These are phyloP conservation scores for Hyposmocoma kahamanoa DNA, from an alignment of 1,140 invertebrate genomes.

Conservation along the genomic window DNA sequence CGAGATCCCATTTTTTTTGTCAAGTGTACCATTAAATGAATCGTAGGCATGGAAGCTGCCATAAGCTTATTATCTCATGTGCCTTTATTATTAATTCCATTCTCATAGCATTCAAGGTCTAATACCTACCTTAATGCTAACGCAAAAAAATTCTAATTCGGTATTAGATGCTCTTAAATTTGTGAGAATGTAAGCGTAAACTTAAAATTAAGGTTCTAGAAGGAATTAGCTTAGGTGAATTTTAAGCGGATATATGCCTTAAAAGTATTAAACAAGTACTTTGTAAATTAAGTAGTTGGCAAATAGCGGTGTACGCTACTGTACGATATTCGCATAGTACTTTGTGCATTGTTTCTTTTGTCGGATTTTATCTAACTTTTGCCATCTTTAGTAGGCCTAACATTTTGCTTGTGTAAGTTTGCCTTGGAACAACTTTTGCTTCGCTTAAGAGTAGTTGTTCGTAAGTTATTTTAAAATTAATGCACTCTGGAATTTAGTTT, in stretches of 20 bases:
- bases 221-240: slow-evolving; percentile 42
- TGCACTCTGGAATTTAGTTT: slow-evolving; percentile 27
- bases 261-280: slow-evolving; percentile 66
- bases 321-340: slow-evolving; percentile 66
- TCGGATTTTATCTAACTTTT: slow-evolving; percentile 33
- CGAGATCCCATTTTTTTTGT: background rate
- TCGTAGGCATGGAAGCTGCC: slow-evolving; percentile 40
- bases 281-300: slow-evolving; percentile 52
- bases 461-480: slow-evolving; percentile 7
- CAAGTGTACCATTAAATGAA: slow-evolving; percentile 21
- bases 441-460: background rate
- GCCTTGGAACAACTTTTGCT: slow-evolving; percentile 9
- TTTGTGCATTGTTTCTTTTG: slow-evolving; percentile 61
- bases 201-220: slow-evolving; percentile 11
- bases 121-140: background rate
- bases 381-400: slow-evolving; percentile 21
- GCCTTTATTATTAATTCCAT: slow-evolving; percentile 32
- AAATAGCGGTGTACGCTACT: slow-evolving; percentile 63
- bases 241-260: slow-evolving; percentile 56
- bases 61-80: slow-evolving; percentile 56
- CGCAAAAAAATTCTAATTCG: no score
- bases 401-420: slow-evolving; percentile 20
- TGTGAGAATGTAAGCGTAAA: slow-evolving; percentile 1
- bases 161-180: slow-evolving; percentile 11
- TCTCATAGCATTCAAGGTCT: background rate